Base-by-base conservation (phyloP, 2,113 vertebrate species). In the Elanoides forficatus region DNA sequence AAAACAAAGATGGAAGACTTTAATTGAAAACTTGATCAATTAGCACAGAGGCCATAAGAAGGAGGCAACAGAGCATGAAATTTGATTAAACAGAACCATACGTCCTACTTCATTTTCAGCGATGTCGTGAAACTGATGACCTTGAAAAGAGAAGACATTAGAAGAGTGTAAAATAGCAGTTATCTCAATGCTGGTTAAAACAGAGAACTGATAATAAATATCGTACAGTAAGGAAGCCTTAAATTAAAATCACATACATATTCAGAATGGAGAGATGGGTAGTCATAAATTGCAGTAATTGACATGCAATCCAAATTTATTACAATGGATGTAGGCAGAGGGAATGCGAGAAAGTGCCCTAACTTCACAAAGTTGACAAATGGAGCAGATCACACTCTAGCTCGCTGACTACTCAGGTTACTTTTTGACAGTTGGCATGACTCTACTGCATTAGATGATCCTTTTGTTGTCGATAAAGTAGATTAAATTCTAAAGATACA, bases 1-100 rank as follows among this genome's bases (percentile, higher is more conserved):
- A 97, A 98, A 98, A 98, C 97, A 98, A 98, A 98, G 98, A 98
- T 98, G 95, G 98, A 97, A 70, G 94, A 95, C 95, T 97, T 98
- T 98, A 98, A 98, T 98, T 98, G 98, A 98, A 98, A 98, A 98
- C 97, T 97, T 98, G 98, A 98, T 98, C 98, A 98, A 98, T 98
- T 98, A 98, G 97, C 97, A 97, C 96, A 97, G 95, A 98, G 96
- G 93, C 97, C 97, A 97, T 97, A 98, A 98, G 95, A 98, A 95
- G 85, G 83, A 98, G 74, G 97, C 97, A 98, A 90, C 75, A 94
- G 97, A 98, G 98, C 97, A 96, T 98, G 94, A 98, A 98, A 98
- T 98, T 91, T 98, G 98, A 98, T 98, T 98, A 98, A 98, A 97
- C 86, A 97, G 96, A 98, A 97, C 96, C 97, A 97, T 98, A 98